Conservation (phyloP, 2,888 invertebrate genomes). For the Callinectes sapidus region DNA sequence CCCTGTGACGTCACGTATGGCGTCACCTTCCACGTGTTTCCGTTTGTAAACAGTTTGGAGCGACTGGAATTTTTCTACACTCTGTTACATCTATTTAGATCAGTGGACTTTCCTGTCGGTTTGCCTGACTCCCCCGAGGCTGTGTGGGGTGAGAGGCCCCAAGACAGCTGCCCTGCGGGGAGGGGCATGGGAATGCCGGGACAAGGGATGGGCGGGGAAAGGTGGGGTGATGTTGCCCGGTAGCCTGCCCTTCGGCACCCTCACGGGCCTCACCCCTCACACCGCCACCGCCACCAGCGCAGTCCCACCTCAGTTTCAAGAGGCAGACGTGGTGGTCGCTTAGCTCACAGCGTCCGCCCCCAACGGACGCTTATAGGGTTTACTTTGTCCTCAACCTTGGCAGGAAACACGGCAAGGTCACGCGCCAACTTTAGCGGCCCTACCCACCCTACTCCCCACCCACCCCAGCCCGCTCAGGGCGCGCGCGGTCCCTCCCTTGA, state of each 20-base stretch:
- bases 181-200: conserved; percentile 28
- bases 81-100: conserved; percentile 29
- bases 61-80: neutral
- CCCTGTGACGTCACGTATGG: conserved; percentile 54
- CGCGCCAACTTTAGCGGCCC: conserved; percentile 21
- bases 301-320: neutral
- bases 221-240: conserved; percentile 20
- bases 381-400: conserved; percentile 36
- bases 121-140: conserved; percentile 15
- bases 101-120: neutral
- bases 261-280: neutral
- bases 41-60: conserved; percentile 58
- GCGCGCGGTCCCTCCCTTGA: neutral
- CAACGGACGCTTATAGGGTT: neutral
- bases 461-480: no score
- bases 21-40: conserved; percentile 60
- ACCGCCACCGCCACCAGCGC: neutral
- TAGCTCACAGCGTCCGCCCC: neutral
- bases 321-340: neutral
- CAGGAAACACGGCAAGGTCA: conserved; percentile 37
- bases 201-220: neutral
- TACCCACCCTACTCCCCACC: no score
- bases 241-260: conserved; percentile 3
- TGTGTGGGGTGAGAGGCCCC: neutral
- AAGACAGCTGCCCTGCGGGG: neutral